Evolutionary conservation across 2,888 invertebrate species (phyloP), one percentile per base, ranked within the genome.

Genomic region (Kryphioiulus occultus): DNA sequence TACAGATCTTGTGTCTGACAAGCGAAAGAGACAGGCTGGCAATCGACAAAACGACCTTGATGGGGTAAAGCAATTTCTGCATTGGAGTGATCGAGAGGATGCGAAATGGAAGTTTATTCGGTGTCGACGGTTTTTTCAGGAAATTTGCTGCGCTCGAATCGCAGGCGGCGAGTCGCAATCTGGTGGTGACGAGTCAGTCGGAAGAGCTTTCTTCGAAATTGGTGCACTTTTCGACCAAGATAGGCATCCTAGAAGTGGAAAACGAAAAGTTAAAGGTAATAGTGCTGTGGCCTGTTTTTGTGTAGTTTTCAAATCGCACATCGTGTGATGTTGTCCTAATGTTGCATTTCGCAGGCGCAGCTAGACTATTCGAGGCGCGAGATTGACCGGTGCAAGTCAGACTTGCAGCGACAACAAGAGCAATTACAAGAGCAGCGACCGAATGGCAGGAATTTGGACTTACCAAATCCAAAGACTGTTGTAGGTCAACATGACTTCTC

Each of bases 11-110:
- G 47, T 53, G 59, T 26, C 53, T 86, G 2, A 53, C 35, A 2
- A 86, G 86, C 12, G 86, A 86, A 86, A 86, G 59, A 35, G 53
- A 53, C n/a, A 86, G 53, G 15, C 59, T 86, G 0, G 47, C 17
- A n/a, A 86, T 86, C 30, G 86, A 86, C 4, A 86, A 86, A 9
- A 35, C 86, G n/a, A 53, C 86, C 10, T 53, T 86, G n/a, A 35
- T 35, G n/a, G 86, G 53, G 86, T 86, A 86, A 53, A 7, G 10
- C 7, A 17, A n/a, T 17, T 47, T 47, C 35, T 32, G 17, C 19
- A 32, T 4, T 12, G 4, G 22, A 35, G 17, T 84, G n/a, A 10
- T 5, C 22, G n/a, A 32, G 22, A 32, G 15, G n/a, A 15, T 35
- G 7, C 35, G 35, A 2, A 35, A 4, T 2, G 35, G 35, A 35